Percentiles rank a stretch among this genome's conserved stretches.
These are phyloP conservation scores for Atherinomorus stipes DNA, from an alignment of 2,113 vertebrate species.

Conservation along the genomic window DNA sequence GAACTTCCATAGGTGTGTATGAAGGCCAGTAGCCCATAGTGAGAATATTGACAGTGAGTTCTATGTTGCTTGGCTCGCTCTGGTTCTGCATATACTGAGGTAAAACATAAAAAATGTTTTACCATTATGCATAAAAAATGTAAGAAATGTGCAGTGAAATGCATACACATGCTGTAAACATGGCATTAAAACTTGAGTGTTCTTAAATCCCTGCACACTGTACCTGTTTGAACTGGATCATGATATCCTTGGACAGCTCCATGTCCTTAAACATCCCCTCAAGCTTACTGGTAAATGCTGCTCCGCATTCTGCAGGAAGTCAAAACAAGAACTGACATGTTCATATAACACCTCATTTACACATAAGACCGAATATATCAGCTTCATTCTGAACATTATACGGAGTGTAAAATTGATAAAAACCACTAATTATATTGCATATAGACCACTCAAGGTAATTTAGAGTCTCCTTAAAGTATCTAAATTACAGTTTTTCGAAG, in stretches of 20 bases:
- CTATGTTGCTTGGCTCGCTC: constrained; percentile 97
- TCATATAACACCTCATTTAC: background rate
- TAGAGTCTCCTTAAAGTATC: background rate
- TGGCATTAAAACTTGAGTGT: background rate
- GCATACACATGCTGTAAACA: background rate
- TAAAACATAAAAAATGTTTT: constrained; percentile 2
- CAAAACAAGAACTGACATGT: constrained; percentile 30
- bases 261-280: constrained; percentile 99
- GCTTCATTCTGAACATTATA: background rate
- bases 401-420: background rate
- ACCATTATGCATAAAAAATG: background rate
- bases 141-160: background rate
- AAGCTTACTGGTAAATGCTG: constrained; percentile 98
- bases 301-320: constrained; percentile 91
- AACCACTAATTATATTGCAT: background rate
- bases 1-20: constrained; percentile 98
- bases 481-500: background rate
- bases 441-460: background rate
- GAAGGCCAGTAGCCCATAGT: constrained; percentile 99
- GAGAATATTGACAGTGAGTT: constrained; percentile 98
- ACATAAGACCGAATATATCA: background rate
- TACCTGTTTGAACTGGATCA: constrained; percentile 99
- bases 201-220: background rate
- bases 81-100: constrained; percentile 97
- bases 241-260: constrained; percentile 99